Base-by-base conservation (phyloP, 2,888 invertebrate species). In the Rhagophthalmus giganteus region DNA sequence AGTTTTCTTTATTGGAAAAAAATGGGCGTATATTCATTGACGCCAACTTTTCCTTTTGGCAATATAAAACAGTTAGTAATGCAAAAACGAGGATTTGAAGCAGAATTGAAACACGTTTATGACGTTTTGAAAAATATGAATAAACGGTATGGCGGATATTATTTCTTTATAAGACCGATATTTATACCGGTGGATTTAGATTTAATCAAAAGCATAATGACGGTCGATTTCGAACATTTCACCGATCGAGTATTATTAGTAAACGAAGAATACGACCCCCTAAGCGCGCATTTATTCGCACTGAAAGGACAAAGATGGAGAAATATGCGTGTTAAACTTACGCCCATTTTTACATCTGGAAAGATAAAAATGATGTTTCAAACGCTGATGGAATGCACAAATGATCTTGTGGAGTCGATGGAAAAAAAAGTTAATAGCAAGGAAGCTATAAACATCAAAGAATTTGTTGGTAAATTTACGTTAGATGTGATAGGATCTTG, bases 351-450 rank as follows among this genome's bases (percentile, higher is more conserved):
- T 16, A 34, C 34, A 1, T 33, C 34, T 3, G 27, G 24, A 2
- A 85, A 84, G 66, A 72, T 87, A 53, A 86, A 83, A 66, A 77
- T 74, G 12, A 83, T 86, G 82, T 85, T 82, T 58, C 75, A 76
- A 0, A 77, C 81, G 1, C 75, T 85, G 7, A 76, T 80, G 14
- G 74, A 78, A 28, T 80, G 83, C 41, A 79, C 79, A 0, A 62
- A 70, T 2, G 76, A 80, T 37, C n/a, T n/a, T n/a, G n/a, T n/a
- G n/a, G n/a, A n/a, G n/a, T n/a, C n/a, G n/a, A n/a, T n/a, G 8
- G 68, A 74, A 12, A 20, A 66, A 33, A 26, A 65, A 48, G 51
- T 74, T 46, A 49, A 67, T 0, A 73, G 73, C 0, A 67, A 64
- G 14, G 52, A 60, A 6, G 39, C 59, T 4, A 39, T 70, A 6